phyloP scores from a whole-genome alignment of 2,888 invertebrate species.

The Ornithoptera alexandrae region DNA sequence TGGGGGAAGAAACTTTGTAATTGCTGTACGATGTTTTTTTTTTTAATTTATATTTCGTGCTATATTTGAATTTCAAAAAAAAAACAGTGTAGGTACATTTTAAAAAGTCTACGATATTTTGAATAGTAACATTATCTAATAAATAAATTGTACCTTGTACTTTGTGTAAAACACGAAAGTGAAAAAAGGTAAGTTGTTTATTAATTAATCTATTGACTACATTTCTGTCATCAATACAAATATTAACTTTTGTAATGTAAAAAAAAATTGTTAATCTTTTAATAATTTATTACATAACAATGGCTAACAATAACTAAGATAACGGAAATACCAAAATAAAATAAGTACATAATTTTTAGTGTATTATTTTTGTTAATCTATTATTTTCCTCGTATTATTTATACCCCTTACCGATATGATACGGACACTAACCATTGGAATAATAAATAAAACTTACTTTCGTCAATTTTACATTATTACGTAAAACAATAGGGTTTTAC shows the following conservation, averaged over 20 bases:
- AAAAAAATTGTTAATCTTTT: no score
- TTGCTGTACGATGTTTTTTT: conserved; percentile 7
- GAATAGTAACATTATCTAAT: no score
- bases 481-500: conserved; percentile 28
- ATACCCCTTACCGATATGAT: neutral
- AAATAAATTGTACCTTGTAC: no score
- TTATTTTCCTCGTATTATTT: neutral
- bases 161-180: no score
- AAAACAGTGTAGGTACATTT: no score
- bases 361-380: neutral
- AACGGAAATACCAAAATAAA: neutral
- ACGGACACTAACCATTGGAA: neutral
- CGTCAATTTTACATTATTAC: conserved; percentile 12
- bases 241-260: no score
- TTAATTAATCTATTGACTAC: no score
- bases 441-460: conserved; percentile 1
- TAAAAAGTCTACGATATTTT: no score
- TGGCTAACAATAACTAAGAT: neutral
- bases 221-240: no score
- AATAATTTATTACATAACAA: no score
- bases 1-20: conserved; percentile 28
- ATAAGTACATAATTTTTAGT: neutral
- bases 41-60: neutral
- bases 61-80: neutral
- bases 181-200: no score